Evolutionary conservation across 1,140 invertebrate species (phyloP).

Genomic region (Atta colombica): DNA sequence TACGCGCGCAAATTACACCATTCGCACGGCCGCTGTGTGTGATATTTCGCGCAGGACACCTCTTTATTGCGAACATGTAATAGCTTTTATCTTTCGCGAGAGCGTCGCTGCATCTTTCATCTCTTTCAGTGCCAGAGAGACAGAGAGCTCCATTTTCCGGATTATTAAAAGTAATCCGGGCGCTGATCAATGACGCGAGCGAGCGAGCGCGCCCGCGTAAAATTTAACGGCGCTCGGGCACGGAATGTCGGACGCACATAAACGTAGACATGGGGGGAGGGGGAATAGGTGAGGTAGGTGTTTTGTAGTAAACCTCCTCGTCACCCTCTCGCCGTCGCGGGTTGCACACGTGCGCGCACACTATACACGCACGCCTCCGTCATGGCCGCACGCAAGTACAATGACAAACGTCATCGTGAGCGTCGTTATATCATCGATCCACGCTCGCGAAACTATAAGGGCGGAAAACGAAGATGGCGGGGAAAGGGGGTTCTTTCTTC

Average conservation of each 20-base stretch:
- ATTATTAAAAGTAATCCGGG: slow-evolving; percentile 54
- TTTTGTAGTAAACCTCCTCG: slow-evolving; percentile 40
- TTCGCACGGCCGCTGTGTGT: not conserved
- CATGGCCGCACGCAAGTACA: slow-evolving; percentile 68
- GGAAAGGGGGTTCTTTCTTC: slow-evolving; percentile 3
- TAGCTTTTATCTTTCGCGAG: slow-evolving; percentile 43
- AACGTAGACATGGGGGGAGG: not conserved
- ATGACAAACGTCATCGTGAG: slow-evolving; percentile 73
- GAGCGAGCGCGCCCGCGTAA: slow-evolving; percentile 28
- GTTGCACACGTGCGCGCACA: slow-evolving; percentile 52
- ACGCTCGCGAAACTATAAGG: slow-evolving; percentile 31
- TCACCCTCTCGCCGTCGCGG: not conserved
- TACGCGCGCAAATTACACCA: not conserved
- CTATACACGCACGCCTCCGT: slow-evolving; percentile 37
- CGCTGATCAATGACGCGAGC: slow-evolving; percentile 48
- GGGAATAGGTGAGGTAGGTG: not conserved
- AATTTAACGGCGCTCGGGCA: slow-evolving; percentile 36
- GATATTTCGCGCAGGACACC: not conserved
- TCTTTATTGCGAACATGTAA: slow-evolving; percentile 14
- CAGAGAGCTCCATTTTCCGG: slow-evolving; percentile 34
- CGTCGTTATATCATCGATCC: slow-evolving; percentile 72
- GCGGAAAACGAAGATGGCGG: not conserved
- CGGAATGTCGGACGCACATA: slow-evolving; percentile 33
- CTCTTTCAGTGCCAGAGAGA: slow-evolving; percentile 20
- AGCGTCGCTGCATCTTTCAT: slow-evolving; percentile 31